Conservation (phyloP, 2,797 vertebrate genomes). For the Squalus acanthias region DNA sequence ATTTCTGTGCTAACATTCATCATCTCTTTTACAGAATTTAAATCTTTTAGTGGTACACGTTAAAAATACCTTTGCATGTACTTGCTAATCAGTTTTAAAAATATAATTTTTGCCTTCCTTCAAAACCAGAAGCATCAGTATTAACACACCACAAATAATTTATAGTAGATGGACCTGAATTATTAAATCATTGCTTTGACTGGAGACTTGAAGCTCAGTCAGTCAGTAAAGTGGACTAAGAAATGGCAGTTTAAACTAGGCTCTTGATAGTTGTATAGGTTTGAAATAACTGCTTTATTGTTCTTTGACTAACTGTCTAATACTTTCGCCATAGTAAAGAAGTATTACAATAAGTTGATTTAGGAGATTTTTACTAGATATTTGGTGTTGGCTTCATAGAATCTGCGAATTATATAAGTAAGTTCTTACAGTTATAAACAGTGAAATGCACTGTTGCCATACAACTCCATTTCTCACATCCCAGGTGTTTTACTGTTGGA, state of each 20-base stretch:
- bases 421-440: neutral
- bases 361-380: neutral
- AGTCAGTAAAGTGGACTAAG: conserved; percentile 2
- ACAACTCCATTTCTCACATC: neutral
- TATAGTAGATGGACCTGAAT: neutral
- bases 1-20: neutral
- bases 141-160: neutral
- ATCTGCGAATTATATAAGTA: neutral
- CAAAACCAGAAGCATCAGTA: neutral
- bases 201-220: neutral
- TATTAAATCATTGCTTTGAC: neutral
- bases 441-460: neutral
- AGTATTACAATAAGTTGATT: neutral
- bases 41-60: neutral
- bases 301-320: neutral
- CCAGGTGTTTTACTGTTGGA: neutral
- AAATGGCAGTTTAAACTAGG: neutral
- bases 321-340: neutral
- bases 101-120: neutral
- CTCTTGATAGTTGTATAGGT: neutral
- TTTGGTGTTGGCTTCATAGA: neutral
- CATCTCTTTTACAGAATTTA: neutral
- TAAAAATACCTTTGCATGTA: neutral
- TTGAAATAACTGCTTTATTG: conserved; percentile 26
- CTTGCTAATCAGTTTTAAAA: neutral